Conservation (phyloP, 2,113 vertebrate species). For the Blennius ocellaris region DNA sequence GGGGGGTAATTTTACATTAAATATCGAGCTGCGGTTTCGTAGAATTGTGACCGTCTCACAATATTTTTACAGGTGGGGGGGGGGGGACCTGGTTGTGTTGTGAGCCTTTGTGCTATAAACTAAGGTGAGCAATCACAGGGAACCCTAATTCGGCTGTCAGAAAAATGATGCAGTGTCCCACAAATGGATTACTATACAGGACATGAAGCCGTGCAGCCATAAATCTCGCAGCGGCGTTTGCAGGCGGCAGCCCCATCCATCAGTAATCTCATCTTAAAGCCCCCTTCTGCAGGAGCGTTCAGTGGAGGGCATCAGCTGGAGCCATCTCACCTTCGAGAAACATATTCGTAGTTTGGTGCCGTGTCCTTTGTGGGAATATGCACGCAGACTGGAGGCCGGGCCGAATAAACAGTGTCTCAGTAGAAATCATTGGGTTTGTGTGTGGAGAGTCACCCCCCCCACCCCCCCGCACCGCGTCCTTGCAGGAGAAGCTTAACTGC, state of each 20-base stretch:
- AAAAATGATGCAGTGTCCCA: slow-evolving; percentile 59
- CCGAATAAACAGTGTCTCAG: slow-evolving; percentile 9
- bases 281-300: slow-evolving; percentile 32
- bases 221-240: slow-evolving; percentile 45
- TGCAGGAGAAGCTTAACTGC: neutral
- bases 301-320: slow-evolving; percentile 18
- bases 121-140: slow-evolving; percentile 48
- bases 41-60: slow-evolving; percentile 21
- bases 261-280: slow-evolving; percentile 63
- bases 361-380: neutral
- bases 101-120: slow-evolving; percentile 54
- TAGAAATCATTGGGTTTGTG: slow-evolving; percentile 17
- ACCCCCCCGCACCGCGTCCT: neutral
- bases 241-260: slow-evolving; percentile 57
- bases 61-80: slow-evolving; percentile 25
- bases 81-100: slow-evolving; percentile 38
- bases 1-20: neutral
- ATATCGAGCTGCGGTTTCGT: too few species aligned
- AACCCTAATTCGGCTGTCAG: slow-evolving; percentile 63
- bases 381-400: slow-evolving; percentile 2
- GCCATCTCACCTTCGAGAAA: neutral
- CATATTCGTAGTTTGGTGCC: neutral
- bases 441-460: neutral
- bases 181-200: slow-evolving; percentile 65
- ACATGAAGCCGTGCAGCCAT: slow-evolving; percentile 54